A percentile compares a stretch with the other conserved stretches of the same genome.
Evolutionary conservation across 2,888 invertebrate species (phyloP).

Genomic region (Hypselothyrea guttata): DNA sequence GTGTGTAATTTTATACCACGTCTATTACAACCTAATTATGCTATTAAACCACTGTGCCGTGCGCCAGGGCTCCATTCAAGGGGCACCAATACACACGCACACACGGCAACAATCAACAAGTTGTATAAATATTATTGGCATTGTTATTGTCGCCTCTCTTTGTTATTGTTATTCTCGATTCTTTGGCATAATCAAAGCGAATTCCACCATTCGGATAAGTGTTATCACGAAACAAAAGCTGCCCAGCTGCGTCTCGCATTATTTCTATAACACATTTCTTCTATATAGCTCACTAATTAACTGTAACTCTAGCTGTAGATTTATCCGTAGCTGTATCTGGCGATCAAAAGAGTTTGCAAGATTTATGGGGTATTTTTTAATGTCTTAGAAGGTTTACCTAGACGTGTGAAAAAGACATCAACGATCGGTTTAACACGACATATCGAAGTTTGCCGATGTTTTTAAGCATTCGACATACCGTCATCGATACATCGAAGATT

Average conservation of each 20-base stretch:
- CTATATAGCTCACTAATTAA: slow-evolving; percentile 14
- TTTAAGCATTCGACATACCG: too few species aligned
- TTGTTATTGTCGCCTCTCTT: slow-evolving; percentile 11
- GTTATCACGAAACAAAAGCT: slow-evolving; percentile 31
- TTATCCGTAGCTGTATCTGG: too few species aligned
- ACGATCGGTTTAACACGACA: too few species aligned
- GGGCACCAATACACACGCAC: slow-evolving; percentile 12
- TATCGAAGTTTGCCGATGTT: too few species aligned
- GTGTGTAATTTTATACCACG: not conserved
- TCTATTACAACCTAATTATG: not conserved
- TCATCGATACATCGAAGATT: too few species aligned
- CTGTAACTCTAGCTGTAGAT: too few species aligned
- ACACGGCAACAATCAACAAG: slow-evolving; percentile 34
- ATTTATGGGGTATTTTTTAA: not conserved
- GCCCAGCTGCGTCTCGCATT: slow-evolving; percentile 28
- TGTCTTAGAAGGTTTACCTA: too few species aligned
- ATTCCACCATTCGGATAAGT: slow-evolving; percentile 63
- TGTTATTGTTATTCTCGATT: not conserved
- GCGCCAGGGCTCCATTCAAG: slow-evolving; percentile 9
- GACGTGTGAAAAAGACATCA: too few species aligned
- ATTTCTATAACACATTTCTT: not conserved
- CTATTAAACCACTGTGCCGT: slow-evolving; percentile 41
- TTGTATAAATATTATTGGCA: slow-evolving; percentile 49
- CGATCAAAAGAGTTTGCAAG: not conserved
- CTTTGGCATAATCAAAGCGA: slow-evolving; percentile 54